Percentiles rank a stretch among this genome's conserved stretches.
These are phyloP conservation scores for Andrena trimmerana DNA, from an alignment of 2,888 invertebrate species.

Conservation along the genomic window DNA sequence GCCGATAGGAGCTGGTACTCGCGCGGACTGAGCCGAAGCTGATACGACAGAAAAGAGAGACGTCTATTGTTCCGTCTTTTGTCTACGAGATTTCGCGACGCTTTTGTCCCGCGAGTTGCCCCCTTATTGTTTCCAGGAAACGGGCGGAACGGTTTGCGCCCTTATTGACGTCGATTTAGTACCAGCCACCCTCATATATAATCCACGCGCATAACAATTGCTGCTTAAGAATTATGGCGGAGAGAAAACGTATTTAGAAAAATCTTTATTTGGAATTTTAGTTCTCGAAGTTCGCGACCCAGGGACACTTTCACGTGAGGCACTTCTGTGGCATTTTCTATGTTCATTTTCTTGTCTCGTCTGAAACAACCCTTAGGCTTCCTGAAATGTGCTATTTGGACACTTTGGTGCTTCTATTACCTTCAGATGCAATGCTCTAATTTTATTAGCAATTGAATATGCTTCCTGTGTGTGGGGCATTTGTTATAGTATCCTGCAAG, in stretches of 20 bases:
- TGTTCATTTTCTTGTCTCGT: no score
- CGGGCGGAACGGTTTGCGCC: constrained; percentile 9
- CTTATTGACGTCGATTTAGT: constrained; percentile 46
- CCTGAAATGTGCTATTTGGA: no score
- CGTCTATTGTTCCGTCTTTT: constrained; percentile 53
- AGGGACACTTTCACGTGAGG: no score
- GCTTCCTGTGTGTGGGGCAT: no score
- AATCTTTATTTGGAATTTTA: no score
- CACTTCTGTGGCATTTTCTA: no score
- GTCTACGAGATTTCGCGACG: constrained; percentile 43
- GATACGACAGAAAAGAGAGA: constrained; percentile 54
- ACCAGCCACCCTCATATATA: background rate
- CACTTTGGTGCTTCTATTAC: no score
- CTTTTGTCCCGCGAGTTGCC: constrained; percentile 54
- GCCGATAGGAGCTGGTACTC: constrained; percentile 38
- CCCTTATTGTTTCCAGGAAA: constrained; percentile 49
- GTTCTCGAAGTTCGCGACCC: no score
- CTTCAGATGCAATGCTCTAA: no score
- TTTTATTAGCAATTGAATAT: no score
- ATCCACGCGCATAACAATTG: constrained; percentile 3
- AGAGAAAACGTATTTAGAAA: background rate
- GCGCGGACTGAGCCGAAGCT: constrained; percentile 21
- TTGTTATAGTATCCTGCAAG: no score
- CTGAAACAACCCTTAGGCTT: no score
- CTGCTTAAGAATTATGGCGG: background rate